phyloP scores from a whole-genome alignment of 1,140 invertebrate species.

The Triops cancriformis region DNA sequence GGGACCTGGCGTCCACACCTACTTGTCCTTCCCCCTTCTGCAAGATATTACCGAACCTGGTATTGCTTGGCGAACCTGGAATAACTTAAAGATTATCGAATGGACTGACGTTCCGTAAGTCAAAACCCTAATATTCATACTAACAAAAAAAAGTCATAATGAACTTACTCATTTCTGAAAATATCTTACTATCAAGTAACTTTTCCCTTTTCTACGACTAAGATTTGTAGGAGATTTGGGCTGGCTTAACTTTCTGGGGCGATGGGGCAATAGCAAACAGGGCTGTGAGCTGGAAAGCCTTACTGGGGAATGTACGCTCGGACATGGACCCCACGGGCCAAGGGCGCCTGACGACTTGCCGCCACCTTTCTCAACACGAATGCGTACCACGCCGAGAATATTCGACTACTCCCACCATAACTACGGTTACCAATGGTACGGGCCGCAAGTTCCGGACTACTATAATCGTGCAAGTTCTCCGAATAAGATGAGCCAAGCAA shows the following conservation, averaged over 20 bases:
- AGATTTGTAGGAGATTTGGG: constrained; percentile 20
- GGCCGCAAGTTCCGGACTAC: not conserved
- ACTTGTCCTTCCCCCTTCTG: constrained; percentile 30
- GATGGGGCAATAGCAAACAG: constrained; percentile 25
- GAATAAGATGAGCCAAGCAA: not conserved
- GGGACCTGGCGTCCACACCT: constrained; percentile 29
- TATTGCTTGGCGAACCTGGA: constrained; percentile 31
- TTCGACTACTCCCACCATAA: not conserved
- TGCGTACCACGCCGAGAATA: not conserved
- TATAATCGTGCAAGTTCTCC: not conserved
- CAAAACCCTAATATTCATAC: no score
- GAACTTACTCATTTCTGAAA: no score
- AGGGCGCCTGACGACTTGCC: constrained; percentile 23
- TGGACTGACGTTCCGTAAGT: constrained; percentile 19
- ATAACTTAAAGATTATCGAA: constrained; percentile 29
- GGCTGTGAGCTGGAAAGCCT: constrained; percentile 25
- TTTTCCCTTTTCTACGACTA: not conserved
- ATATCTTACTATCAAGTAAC: no score
- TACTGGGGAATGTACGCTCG: constrained; percentile 24
- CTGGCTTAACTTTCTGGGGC: constrained; percentile 25
- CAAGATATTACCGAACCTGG: constrained; percentile 30
- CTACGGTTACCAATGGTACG: not conserved
- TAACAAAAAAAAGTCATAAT: no score
- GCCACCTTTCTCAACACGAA: constrained; percentile 17
- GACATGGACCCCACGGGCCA: constrained; percentile 19